These are phyloP conservation scores for Lasiurus borealis DNA, from an alignment of 2,113 vertebrate species.

Conservation along the genomic window DNA sequence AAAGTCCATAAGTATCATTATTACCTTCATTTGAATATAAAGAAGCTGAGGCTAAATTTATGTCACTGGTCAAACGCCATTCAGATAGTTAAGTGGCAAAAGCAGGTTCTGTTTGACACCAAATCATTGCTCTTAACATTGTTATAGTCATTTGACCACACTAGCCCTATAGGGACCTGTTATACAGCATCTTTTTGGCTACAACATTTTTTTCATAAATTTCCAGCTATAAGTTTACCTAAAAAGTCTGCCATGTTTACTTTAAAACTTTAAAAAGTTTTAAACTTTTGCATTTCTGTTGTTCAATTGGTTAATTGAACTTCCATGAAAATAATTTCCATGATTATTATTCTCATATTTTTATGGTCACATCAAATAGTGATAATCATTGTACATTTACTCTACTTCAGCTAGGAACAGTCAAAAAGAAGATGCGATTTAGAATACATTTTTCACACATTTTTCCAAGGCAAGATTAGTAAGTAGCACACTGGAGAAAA, in stretches of 20 bases:
- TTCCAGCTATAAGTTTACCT: constrained; percentile 62
- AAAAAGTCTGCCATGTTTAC: constrained; percentile 59
- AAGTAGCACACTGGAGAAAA: constrained; percentile 47
- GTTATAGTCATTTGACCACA: neutral
- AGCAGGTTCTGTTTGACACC: neutral
- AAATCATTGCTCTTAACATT: neutral
- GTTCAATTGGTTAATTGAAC: constrained; percentile 46
- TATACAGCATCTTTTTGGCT: constrained; percentile 23
- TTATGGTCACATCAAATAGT: constrained; percentile 45
- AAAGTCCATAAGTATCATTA: neutral
- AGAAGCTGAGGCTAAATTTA: neutral
- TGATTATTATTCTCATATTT: constrained; percentile 32
- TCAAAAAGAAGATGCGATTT: constrained; percentile 4
- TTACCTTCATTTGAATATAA: constrained; percentile 21
- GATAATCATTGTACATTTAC: constrained; percentile 5
- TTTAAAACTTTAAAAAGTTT: constrained; percentile 56
- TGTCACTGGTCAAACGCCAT: neutral
- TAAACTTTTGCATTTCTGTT: constrained; percentile 57
- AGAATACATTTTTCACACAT: constrained; percentile 31
- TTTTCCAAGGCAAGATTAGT: constrained; percentile 32
- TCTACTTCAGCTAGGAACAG: constrained; percentile 38
- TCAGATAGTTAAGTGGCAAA: neutral
- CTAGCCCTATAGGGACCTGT: neutral
- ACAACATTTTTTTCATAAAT: constrained; percentile 64
- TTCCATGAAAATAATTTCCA: constrained; percentile 24